Evolutionary conservation across 1,140 invertebrate genomes (phyloP), one percentile per base, ranked within the genome.

Genomic region (Spodoptera litura): DNA sequence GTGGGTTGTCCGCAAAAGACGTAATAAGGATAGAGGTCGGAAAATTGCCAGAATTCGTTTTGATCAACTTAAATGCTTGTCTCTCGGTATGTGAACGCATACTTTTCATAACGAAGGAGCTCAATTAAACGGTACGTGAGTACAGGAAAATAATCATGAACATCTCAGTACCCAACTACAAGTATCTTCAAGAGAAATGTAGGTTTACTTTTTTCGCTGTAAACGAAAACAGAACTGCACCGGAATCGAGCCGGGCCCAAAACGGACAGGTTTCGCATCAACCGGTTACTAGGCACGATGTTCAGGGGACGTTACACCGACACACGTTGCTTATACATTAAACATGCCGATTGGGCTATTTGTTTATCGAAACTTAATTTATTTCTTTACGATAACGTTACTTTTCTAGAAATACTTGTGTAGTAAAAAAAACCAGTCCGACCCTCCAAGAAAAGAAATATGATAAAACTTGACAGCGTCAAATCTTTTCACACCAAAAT

Each of bases 211-310:
- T 76, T 71, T 77, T 66, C 25, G 38, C 15, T 74, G 35, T 25
- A 51, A 61, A 44, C 35, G 15, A 73, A 73, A 59, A 64, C 68
- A 10, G 51, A 64, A 75, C 53, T 25, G 76, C 52, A 75, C 75
- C 80, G 81, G 83, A 85, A 82, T 82, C 79, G 73, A 59, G 72
- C 66, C 75, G 72, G 78, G 73, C 81, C 85, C 80, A 71, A 78
- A 84, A 79, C 81, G 51, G 66, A 86, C 87, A 84, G 80, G 85
- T 88, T 89, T 89, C 81, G 75, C 85, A 83, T 81, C 74, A 82
- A 87, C 84, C 83, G 83, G 85, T 85, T 71, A 44, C 84, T 83
- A 83, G 68, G 79, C 72, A 81, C 80, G 79, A 83, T 79, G 70
- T 80, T 78, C 72, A 73, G 68, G 55, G 66, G 66, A 78, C 49